Conservation (phyloP, 1,140 invertebrate species). For the Nasonia longicornis region DNA sequence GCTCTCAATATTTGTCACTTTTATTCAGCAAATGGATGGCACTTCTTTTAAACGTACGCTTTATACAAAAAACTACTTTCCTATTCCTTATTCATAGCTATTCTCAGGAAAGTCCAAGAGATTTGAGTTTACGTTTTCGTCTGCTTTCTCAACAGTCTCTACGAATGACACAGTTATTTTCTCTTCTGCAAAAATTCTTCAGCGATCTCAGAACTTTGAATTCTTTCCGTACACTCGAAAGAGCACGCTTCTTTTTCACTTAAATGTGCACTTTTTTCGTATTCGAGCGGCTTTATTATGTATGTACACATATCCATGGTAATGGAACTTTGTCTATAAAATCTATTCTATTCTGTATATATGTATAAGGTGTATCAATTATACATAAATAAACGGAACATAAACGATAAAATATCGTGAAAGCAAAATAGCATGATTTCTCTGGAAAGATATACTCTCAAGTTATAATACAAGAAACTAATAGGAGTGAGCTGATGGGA, state of each 20-base stretch:
- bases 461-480: not conserved
- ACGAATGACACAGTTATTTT: not conserved
- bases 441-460: not conserved
- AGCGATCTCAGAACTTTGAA: not conserved
- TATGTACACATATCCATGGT: not conserved
- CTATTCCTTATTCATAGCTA: not conserved
- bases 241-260: conserved; percentile 4
- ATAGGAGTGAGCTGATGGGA: not conserved
- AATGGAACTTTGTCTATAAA: not conserved
- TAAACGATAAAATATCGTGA: not conserved
- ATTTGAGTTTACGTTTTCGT: conserved; percentile 36
- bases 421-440: not conserved
- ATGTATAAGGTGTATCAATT: not conserved
- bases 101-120: not conserved
- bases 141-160: conserved; percentile 31
- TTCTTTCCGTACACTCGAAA: not conserved
- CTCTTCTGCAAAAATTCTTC: not conserved
- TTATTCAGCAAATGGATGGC: conserved; percentile 51
- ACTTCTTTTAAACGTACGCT: conserved; percentile 45
- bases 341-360: not conserved
- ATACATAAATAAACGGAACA: not conserved
- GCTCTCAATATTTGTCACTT: conserved; percentile 32
- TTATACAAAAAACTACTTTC: conserved; percentile 20
- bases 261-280: not conserved
- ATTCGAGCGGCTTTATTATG: not conserved